Percentiles rank a stretch among this genome's conserved stretches.
These are phyloP conservation scores for Anastrepha ludens DNA, from an alignment of 1,140 invertebrate genomes.

Conservation along the genomic window DNA sequence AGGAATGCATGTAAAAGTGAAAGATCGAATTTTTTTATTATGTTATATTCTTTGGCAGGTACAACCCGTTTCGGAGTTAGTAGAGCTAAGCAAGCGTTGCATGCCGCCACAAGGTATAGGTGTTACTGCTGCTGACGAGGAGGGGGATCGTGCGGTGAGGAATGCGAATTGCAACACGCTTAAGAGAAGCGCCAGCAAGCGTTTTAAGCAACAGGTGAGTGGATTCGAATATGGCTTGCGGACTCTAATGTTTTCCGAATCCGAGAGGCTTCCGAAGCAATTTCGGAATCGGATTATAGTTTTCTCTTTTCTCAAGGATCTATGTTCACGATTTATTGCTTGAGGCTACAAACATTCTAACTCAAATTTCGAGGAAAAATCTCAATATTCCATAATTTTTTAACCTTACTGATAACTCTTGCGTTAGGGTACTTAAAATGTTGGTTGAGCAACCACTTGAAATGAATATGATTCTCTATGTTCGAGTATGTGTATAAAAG, in stretches of 20 bases:
- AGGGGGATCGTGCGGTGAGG: slow-evolving; percentile 69
- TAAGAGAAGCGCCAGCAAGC: slow-evolving; percentile 84
- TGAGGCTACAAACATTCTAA: no score
- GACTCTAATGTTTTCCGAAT: neutral
- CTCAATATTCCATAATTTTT: no score
- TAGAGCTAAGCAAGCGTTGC: slow-evolving; percentile 86
- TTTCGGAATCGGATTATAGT: no score
- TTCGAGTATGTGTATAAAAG: no score
- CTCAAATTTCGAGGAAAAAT: no score
- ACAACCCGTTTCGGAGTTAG: slow-evolving; percentile 89
- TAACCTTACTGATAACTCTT: no score
- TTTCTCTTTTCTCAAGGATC: no score
- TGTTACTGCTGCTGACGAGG: slow-evolving; percentile 65
- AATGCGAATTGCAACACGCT: slow-evolving; percentile 81
- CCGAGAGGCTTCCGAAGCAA: no score
- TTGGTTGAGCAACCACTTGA: no score
- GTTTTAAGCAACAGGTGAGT: slow-evolving; percentile 81
- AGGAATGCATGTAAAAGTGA: neutral
- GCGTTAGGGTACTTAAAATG: no score
- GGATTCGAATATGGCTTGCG: neutral
- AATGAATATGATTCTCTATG: no score
- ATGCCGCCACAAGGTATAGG: slow-evolving; percentile 69
- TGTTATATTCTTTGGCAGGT: slow-evolving; percentile 78
- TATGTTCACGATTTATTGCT: no score
- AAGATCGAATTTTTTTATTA: neutral